Evolutionary conservation across 2,888 invertebrate genomes (phyloP).

Genomic region (Hermaeophaga mercurialis): DNA sequence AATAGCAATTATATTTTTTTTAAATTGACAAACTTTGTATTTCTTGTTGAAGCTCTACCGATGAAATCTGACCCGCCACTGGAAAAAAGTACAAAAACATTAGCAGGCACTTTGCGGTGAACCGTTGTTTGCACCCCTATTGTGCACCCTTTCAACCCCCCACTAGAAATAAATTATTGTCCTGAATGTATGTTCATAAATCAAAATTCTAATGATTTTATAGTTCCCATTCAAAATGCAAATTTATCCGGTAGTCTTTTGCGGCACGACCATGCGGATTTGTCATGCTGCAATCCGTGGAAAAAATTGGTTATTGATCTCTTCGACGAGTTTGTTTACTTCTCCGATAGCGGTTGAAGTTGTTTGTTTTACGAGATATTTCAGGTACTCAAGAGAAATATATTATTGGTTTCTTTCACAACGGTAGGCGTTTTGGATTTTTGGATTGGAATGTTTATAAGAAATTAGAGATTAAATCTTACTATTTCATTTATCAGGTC

Average conservation of each 20-base stretch:
- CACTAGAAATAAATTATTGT: constrained; percentile 38
- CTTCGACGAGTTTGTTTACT: constrained; percentile 3
- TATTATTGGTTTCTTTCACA: too few relatives aligned
- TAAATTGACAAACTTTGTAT: too few relatives aligned
- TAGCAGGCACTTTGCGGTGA: constrained; percentile 35
- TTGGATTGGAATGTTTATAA: too few relatives aligned
- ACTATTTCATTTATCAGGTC: too few relatives aligned
- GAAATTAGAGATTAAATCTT: too few relatives aligned
- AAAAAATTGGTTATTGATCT: constrained; percentile 15
- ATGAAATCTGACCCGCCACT: constrained; percentile 19
- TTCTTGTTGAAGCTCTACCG: too few relatives aligned
- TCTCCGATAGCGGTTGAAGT: too few relatives aligned
- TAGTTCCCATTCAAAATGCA: constrained; percentile 37
- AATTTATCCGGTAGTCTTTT: constrained; percentile 27
- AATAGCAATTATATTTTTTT: too few relatives aligned
- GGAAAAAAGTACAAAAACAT: constrained; percentile 24
- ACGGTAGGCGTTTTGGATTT: too few relatives aligned
- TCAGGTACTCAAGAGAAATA: too few relatives aligned
- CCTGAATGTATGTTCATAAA: constrained; percentile 35
- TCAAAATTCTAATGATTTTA: constrained; percentile 39
- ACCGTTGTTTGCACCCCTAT: constrained; percentile 37
- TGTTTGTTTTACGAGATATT: too few relatives aligned
- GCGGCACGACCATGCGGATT: constrained; percentile 14
- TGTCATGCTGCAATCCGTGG: constrained; percentile 15
- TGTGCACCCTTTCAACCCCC: constrained; percentile 36